Conservation (phyloP, 2,113 vertebrate genomes). For the Anseranas semipalmata region DNA sequence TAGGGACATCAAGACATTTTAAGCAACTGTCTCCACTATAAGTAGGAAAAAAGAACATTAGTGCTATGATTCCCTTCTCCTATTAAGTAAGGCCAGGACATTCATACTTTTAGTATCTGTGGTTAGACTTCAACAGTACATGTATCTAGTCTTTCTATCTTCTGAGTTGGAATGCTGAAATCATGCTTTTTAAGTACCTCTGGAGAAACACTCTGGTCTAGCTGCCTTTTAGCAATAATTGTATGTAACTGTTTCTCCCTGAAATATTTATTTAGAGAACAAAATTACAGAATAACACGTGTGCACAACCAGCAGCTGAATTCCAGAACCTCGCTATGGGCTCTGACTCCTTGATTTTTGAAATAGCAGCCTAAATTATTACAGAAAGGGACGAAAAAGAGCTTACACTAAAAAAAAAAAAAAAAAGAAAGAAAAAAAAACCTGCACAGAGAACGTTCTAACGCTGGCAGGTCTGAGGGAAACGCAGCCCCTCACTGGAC, state of each 20-base stretch:
- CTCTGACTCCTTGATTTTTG: no score
- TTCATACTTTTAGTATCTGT: neutral
- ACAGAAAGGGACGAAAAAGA: neutral
- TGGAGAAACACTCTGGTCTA: accelerated
- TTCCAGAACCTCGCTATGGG: no score
- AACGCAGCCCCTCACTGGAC: neutral
- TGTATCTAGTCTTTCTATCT: accelerated
- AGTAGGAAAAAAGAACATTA: no score
- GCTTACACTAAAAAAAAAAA: neutral
- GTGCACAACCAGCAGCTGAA: neutral
- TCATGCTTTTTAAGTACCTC: neutral
- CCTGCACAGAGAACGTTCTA: neutral
- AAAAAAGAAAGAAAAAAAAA: no score
- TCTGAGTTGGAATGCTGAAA: neutral
- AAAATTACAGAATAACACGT: neutral
- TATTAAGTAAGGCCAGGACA: neutral
- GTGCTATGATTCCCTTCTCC: neutral
- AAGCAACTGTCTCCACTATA: accelerated
- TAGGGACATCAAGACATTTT: no score
- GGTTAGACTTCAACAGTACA: accelerated
- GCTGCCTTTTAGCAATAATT: neutral
- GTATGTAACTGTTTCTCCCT: no score
- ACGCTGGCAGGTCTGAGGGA: neutral
- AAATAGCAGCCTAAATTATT: neutral
- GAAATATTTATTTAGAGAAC: neutral